Base-by-base conservation (phyloP, 2,888 invertebrate species). In the Spodoptera littoralis region DNA sequence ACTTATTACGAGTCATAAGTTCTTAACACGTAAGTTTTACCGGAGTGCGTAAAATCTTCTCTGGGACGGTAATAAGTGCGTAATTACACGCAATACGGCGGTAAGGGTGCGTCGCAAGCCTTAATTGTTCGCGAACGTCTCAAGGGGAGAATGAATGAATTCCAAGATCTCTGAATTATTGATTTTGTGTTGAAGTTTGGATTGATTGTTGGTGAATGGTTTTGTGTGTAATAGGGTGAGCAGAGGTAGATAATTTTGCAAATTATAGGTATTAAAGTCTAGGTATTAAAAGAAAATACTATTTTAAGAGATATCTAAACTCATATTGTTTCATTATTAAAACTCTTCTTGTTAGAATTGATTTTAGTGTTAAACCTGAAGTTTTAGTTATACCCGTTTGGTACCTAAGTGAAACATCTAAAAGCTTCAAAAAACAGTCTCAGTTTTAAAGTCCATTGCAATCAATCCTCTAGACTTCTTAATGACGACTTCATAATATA, bases 31-130 rank as follows among this genome's bases (percentile, higher is more conserved):
- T 73, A 84, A 86, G 85, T 84, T 78, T 79, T 80, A 80, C 45
- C 50, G 74, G 76, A 90, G 90, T 88, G 88, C 90, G 92, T 92
- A 90, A 94, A 93, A 92, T 93, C 93, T 91, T 90, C 89, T 5
- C 27, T 27, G 27, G 27, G 27, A 27, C 27, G 82, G 58, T 74
- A 80, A 82, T 90, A 89, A 91, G 88, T 84, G 85, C 84, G 92
- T 91, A 92, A 93, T 93, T 92, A 92, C 90, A 79, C 63, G 81
- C 84, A 83, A 87, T 86, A 86, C 83, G 85, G 79, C 87, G 51
- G 79, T 65, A 79, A 79, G 78, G 79, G 79, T 71, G 80, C 60
- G 74, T 58, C 69, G 51, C 36, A 61, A 51, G 84, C 80, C 88
- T 90, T 92, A 93, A 93, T 92, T 91, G 92, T 91, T 90, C 85